Conservation (phyloP, 2,113 vertebrate genomes). For the Crotalus horridus region DNA sequence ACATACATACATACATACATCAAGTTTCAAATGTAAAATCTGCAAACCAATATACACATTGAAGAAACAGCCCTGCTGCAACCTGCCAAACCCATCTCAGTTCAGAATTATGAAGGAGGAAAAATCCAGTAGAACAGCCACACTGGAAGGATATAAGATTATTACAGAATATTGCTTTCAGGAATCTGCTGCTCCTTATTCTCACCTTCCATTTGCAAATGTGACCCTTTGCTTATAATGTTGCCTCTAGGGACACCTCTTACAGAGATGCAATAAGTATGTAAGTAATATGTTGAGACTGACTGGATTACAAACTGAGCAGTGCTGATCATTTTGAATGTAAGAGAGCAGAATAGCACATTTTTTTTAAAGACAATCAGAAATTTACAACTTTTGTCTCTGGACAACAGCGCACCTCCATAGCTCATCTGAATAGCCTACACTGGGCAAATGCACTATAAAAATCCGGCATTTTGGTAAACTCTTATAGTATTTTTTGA, state of each 20-base stretch:
- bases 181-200: not conserved
- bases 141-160: not conserved
- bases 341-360: not conserved
- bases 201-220: not conserved
- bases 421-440: not conserved
- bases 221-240: not conserved
- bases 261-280: not conserved
- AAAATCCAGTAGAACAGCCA: not conserved
- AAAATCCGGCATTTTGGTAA: not conserved
- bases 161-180: not conserved
- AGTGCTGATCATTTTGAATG: not conserved
- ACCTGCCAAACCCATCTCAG: not conserved
- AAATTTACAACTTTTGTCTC: not conserved
- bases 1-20: too few species aligned
- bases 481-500: not conserved
- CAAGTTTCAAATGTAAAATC: not conserved
- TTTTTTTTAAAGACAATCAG: not conserved
- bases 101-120: not conserved
- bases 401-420: not conserved
- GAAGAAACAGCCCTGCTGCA: not conserved
- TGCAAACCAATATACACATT: not conserved
- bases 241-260: not conserved
- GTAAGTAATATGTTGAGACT: not conserved
- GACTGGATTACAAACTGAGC: not conserved
- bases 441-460: not conserved